phyloP scores from a whole-genome alignment of 2,113 vertebrate species.

The Capricornis sumatraensis region DNA sequence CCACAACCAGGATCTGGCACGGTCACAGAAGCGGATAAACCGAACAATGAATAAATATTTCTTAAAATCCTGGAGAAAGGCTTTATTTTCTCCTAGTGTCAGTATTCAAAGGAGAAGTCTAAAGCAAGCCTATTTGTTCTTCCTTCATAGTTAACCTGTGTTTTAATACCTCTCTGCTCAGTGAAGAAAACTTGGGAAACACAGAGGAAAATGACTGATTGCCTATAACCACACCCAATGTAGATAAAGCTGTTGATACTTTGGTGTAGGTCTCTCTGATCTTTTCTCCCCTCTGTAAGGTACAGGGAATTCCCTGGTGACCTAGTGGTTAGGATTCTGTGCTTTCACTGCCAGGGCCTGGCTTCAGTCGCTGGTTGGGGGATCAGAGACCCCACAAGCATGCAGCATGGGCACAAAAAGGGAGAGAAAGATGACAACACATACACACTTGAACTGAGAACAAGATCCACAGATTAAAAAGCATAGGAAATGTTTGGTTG shows the following conservation, averaged over 20 bases:
- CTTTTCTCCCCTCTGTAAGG: background rate
- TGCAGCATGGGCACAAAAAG: background rate
- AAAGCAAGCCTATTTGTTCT: background rate
- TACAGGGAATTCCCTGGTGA: background rate
- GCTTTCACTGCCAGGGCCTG: background rate
- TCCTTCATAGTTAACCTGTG: too few relatives aligned
- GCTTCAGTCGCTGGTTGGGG: background rate
- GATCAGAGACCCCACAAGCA: background rate
- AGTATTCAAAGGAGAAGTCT: background rate
- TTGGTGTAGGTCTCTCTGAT: background rate
- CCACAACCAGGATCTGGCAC: fast-evolving
- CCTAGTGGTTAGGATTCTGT: background rate
- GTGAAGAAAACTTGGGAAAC: background rate
- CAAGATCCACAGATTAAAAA: background rate
- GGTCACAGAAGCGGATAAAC: background rate
- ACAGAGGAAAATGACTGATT: background rate
- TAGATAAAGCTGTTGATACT: too few relatives aligned
- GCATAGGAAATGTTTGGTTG: background rate
- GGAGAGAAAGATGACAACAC: fast-evolving
- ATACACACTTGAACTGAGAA: background rate
- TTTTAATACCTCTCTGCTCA: background rate
- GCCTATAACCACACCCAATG: fast-evolving
- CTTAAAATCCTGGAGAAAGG: background rate
- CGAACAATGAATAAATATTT: background rate
- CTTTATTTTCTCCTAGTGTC: background rate